Conservation (phyloP, 2,113 vertebrate genomes). For the Hippoglossus stenolepis region DNA sequence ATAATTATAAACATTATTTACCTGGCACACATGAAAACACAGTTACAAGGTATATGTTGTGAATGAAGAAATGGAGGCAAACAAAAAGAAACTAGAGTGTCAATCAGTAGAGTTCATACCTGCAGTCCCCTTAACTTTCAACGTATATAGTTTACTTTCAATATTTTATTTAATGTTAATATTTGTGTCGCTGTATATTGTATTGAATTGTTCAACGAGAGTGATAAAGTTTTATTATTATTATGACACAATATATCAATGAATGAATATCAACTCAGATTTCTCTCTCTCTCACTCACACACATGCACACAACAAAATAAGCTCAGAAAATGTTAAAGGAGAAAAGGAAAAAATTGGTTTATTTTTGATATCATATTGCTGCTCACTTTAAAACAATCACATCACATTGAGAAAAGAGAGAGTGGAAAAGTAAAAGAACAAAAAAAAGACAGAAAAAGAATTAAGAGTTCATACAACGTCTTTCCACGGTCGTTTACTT, state of each 20-base stretch:
- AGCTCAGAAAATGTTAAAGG: constrained; percentile 12
- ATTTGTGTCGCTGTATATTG: too few relatives aligned
- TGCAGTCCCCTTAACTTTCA: too few relatives aligned
- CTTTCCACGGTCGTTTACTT: constrained; percentile 39
- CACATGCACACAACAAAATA: neutral
- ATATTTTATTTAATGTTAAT: too few relatives aligned
- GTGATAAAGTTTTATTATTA: too few relatives aligned
- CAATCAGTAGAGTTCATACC: too few relatives aligned
- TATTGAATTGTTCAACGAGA: too few relatives aligned
- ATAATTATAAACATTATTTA: too few relatives aligned
- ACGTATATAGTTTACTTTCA: too few relatives aligned
- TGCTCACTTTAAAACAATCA: constrained; percentile 72
- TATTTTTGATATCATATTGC: constrained; percentile 68
- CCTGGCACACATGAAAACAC: too few relatives aligned
- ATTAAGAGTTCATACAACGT: constrained; percentile 45
- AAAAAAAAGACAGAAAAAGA: constrained; percentile 58
- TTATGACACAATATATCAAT: neutral
- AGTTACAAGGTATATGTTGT: too few relatives aligned
- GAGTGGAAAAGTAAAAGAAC: constrained; percentile 22
- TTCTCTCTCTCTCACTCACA: neutral
- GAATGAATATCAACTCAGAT: neutral
- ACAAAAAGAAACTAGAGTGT: too few relatives aligned
- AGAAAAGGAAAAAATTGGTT: constrained; percentile 49
- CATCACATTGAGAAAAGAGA: constrained; percentile 69
- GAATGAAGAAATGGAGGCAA: too few relatives aligned